Evolutionary conservation across 2,888 invertebrate genomes (phyloP).

Genomic region (Hemaris fuciformis): DNA sequence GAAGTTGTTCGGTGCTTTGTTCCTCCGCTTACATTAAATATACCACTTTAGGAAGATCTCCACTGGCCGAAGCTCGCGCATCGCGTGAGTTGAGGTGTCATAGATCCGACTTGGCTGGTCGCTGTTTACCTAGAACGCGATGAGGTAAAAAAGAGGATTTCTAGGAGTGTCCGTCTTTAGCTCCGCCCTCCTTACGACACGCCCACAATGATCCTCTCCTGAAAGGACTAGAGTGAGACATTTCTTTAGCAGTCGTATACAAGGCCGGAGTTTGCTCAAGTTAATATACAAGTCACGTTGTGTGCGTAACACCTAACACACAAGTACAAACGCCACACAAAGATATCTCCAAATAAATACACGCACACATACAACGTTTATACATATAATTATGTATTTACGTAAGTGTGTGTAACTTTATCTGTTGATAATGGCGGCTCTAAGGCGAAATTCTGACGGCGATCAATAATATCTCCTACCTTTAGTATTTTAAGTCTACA

Average conservation of each 20-base stretch:
- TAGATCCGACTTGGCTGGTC: constrained; percentile 58
- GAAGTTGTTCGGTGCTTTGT: constrained; percentile 77
- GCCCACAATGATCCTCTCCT: constrained; percentile 67
- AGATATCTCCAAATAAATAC: constrained; percentile 7
- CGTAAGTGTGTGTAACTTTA: constrained; percentile 11
- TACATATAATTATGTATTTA: constrained; percentile 8
- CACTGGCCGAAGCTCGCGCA: not conserved
- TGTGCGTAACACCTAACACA: constrained; percentile 5
- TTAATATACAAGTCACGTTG: not conserved
- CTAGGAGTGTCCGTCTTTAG: constrained; percentile 75
- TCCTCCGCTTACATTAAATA: constrained; percentile 72
- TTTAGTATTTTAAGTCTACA: not conserved
- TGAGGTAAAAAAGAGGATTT: constrained; percentile 77
- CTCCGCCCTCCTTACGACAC: constrained; percentile 68
- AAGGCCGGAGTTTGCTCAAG: constrained; percentile 37
- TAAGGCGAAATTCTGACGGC: not conserved
- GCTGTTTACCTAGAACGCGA: constrained; percentile 65
- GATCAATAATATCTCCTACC: not conserved
- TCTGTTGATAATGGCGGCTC: constrained; percentile 15
- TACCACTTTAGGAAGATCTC: constrained; percentile 42
- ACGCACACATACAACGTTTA: constrained; percentile 14
- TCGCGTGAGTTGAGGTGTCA: constrained; percentile 30
- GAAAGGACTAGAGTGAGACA: constrained; percentile 61
- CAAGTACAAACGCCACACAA: not conserved
- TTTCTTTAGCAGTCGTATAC: constrained; percentile 65